Evolutionary conservation across 2,888 invertebrate genomes (phyloP), one percentile per base, ranked within the genome.

Genomic region (Yponomeuta malinellus): DNA sequence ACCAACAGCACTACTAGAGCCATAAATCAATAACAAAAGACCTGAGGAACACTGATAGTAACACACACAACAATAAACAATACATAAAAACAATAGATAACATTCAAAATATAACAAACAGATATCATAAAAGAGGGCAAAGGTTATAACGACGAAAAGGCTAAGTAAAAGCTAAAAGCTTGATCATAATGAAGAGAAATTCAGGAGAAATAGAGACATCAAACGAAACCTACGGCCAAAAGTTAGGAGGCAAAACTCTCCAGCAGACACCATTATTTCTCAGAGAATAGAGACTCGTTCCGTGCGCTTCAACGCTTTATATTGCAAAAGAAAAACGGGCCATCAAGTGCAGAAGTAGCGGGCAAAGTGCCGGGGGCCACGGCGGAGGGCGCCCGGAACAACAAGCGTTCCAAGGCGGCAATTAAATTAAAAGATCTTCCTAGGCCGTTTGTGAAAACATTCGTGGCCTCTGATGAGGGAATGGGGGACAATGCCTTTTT

Each of bases 301-400:
- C 43, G 48, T 43, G 37, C 59, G 59, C 69, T 69, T 69, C 15
- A 69, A 33, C 59, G 10, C 69, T 69, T 69, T 31, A 69, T 63
- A 69, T 23, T 23, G 33, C n/a, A 23, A 63, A 37, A 63, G 37
- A 63, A 63, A 70, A 74, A 74, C 70, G 74, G 74, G 72, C 74
- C 71, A 74, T 76, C 72, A 74, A 75, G 73, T 69, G 75, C 76
- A 77, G 73, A 52, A 69, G 69, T 59, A 71, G 33, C 43, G 71
- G 29, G 64, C 63, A 70, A 48, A 68, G 70, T 63, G 48, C 65
- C 72, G 63, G 52, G 8, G 63, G 70, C 63, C 68, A 52, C 37
- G 29, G 66, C 15, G 59, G 52, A n/a, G 52, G 59, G 69, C 71
- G 70, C 70, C 63, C 67, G 64, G 71, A 72, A 72, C 73, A 63